Evolutionary conservation across 2,113 vertebrate genomes (phyloP).

Genomic region (Galemys pyrenaicus): DNA sequence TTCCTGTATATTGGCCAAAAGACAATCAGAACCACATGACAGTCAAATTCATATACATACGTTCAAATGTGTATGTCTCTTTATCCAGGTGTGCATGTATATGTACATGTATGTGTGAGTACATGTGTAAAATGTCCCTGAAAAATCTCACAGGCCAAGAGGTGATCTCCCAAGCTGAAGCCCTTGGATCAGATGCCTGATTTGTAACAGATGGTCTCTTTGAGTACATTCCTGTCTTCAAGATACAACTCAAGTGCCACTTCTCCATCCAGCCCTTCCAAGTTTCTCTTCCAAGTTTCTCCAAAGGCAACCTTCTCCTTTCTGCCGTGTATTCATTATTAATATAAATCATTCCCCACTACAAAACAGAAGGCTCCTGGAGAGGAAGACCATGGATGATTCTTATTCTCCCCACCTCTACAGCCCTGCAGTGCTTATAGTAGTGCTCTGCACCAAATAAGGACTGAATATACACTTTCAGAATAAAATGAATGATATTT

Average conservation of each 20-base stretch:
- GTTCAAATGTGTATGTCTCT: not conserved
- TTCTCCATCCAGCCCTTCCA: not conserved
- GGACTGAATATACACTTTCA: not conserved
- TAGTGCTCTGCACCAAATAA: not conserved
- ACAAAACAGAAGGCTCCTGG: not conserved
- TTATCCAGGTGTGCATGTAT: not conserved
- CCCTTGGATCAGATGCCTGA: not conserved
- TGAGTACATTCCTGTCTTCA: not conserved
- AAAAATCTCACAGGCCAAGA: not conserved
- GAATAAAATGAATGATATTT: conserved; percentile 27
- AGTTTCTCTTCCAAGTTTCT: not conserved
- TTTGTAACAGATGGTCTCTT: not conserved
- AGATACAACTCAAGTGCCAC: not conserved
- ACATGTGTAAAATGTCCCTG: not conserved
- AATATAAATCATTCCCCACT: not conserved
- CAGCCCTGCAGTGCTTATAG: not conserved
- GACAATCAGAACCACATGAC: conserved; percentile 1
- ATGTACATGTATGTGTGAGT: not conserved
- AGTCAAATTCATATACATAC: not conserved
- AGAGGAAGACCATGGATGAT: not conserved
- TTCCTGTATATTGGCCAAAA: not conserved
- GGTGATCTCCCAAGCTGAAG: not conserved
- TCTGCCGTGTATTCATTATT: not conserved
- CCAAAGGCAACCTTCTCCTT: not conserved
- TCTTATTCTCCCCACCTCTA: not conserved